Base-by-base conservation (phyloP, 2,113 vertebrate genomes). In the Jaculus jaculus region DNA sequence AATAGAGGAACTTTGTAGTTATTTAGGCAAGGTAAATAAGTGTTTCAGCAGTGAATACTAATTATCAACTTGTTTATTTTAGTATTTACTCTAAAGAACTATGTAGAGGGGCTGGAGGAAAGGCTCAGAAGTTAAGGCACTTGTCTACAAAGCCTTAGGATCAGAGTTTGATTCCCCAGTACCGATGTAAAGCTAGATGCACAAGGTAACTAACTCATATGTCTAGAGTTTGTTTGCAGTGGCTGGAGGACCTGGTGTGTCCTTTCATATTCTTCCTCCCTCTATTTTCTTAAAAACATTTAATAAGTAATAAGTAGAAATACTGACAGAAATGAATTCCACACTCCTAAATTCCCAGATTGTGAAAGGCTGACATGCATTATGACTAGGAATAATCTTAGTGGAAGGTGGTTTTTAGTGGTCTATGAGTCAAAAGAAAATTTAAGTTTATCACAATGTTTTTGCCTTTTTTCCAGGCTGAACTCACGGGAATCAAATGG, bases 401-500 rank as follows among this genome's bases (percentile, higher is more conserved):
- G 12, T 82, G 63, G 63, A 84, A 91, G 42, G 51, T 73, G 83
- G 32, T 39, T 91, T 87, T 87, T 83, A 71, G 28, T 86, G 32
- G 77, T 84, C 16, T 91, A 1, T 80, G 84, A 54, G n/a, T 82
- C 74, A 77, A 90, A 92, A 78, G 39, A 89, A 93, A 84, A 86
- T 75, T 65, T 28, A 93, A 94, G 95, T 63, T 7, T 72, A 5
- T 42, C 80, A 7, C 66, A 86, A 87, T 63, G 81, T 79, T 34
- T 51, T 91, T 28, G 10, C 54, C 54, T 90, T 5, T 79, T 89
- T 90, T 42, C 0, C 39, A 99, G 99, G 99, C 99, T 96, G 99
- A 99, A 98, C 98, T 99, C 97, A 99, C 99, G 3, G 99, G 99
- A 98, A 99, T 99, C 98, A 99, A 99, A 99, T 99, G 99, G 99